Base-by-base conservation (phyloP, 2,797 vertebrate species). In the Darevskia mixta region DNA sequence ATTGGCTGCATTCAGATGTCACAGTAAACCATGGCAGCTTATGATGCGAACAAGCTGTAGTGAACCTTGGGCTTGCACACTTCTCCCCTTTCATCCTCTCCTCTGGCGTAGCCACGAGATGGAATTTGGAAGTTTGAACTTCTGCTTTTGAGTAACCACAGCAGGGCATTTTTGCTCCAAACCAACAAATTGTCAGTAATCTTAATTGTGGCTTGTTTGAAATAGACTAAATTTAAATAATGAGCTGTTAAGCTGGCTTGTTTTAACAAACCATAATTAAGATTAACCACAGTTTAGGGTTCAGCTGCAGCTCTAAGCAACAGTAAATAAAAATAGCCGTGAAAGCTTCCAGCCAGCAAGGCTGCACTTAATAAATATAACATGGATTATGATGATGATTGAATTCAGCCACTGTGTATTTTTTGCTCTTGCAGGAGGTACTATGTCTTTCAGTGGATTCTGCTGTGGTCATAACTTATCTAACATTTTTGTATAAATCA, bases 391-490 rank as follows among this genome's bases (percentile, higher is more conserved):
- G 9, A 29, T 69, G 67, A 29, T 3, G 29, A 27, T 13, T 8
- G 79, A 69, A 78, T 25, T 8, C n/a, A 78, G 25, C 23, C 43
- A 79, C 17, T 66, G 32, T 20, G 23, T 38, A 7, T 35, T 84
- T 9, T 41, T 45, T 61, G 64, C 29, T 20, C 38, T 49, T 78
- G 1, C 61, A 18, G 55, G 82, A 79, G 29, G 23, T 29, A 79
- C 8, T 38, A 25, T 38, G 23, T 17, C n/a, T 27, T 67, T 43
- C 77, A 38, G n/a, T 85, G 13, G 69, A 81, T 3, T 79, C 90
- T 89, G 88, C 29, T 27, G 86, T 66, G 17, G 8, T 86, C 79
- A 85, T 15, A 87, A 43, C 43, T 84, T 0, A 49, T 43, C 90
- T 89, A 79, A 73, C 73, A 84, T 64, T 17, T 29, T 49, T 71